These are phyloP conservation scores for Caenorhabditis angaria DNA, from an alignment of 2,888 invertebrate species.

Conservation along the genomic window DNA sequence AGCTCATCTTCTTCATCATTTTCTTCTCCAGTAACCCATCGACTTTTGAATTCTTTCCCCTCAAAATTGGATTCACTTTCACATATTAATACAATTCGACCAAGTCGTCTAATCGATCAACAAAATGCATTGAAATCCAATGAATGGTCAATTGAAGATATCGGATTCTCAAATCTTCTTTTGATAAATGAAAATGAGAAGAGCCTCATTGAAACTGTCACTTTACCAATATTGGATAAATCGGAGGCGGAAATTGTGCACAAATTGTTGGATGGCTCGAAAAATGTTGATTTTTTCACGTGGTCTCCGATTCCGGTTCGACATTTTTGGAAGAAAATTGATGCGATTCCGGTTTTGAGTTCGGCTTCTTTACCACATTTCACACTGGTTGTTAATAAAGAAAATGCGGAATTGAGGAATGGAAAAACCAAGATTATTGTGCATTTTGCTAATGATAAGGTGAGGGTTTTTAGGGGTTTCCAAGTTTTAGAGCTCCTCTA, in stretches of 20 bases:
- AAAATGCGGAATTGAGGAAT: constrained; percentile 45
- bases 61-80: constrained; percentile 29
- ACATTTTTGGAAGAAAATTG: constrained; percentile 20
- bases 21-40: constrained; percentile 19
- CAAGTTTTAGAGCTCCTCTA: not conserved
- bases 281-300: constrained; percentile 21
- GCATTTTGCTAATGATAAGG: constrained; percentile 35
- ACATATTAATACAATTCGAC: constrained; percentile 26
- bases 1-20: no score
- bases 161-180: constrained; percentile 44
- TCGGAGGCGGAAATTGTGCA: constrained; percentile 19
- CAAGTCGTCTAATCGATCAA: constrained; percentile 19
- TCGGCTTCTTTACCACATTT: constrained; percentile 49
- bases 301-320: constrained; percentile 31
- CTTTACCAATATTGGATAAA: constrained; percentile 15
- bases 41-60: constrained; percentile 35
- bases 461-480: not conserved
- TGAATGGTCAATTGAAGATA: constrained; percentile 43
- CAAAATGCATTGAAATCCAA: no score
- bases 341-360: constrained; percentile 12
- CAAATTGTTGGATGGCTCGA: constrained; percentile 27
- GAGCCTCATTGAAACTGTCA: not conserved
- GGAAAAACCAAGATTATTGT: constrained; percentile 53
- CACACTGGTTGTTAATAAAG: constrained; percentile 43
- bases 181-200: constrained; percentile 20